phyloP scores from a whole-genome alignment of 2,888 invertebrate genomes.

The Hyppa rectilinea region DNA sequence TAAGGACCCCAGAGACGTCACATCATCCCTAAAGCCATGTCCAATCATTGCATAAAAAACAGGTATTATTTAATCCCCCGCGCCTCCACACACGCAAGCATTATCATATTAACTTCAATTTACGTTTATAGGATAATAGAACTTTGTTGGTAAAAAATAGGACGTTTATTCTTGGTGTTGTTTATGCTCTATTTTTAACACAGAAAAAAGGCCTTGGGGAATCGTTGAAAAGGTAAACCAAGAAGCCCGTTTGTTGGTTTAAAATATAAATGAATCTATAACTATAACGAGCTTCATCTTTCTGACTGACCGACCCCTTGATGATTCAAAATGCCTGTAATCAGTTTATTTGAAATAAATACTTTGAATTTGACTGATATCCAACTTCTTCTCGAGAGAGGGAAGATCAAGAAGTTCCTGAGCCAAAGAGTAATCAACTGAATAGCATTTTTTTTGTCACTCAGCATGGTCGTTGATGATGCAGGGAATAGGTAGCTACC shows the following conservation, averaged over 20 bases:
- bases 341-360: too few species aligned
- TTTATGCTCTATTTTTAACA: not conserved
- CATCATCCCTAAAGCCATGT: slow-evolving; percentile 26
- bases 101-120: slow-evolving; percentile 43
- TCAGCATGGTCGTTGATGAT: too few species aligned
- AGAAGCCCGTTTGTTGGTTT: not conserved
- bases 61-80: slow-evolving; percentile 20
- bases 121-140: not conserved
- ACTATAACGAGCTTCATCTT: too few species aligned
- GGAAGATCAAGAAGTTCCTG: too few species aligned
- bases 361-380: too few species aligned
- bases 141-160: slow-evolving; percentile 20
- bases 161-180: slow-evolving; percentile 1
- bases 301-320: too few species aligned
- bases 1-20: slow-evolving; percentile 1
- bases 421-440: too few species aligned
- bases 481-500: too few species aligned
- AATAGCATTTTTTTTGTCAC: too few species aligned
- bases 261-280: too few species aligned
- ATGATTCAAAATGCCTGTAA: too few species aligned
- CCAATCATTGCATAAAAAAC: slow-evolving; percentile 31
- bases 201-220: not conserved
- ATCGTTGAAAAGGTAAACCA: not conserved
- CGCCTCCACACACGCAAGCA: slow-evolving; percentile 25
- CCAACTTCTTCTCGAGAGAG: too few species aligned